phyloP scores from a whole-genome alignment of 1,140 invertebrate species.

The Mercenaria mercenaria region DNA sequence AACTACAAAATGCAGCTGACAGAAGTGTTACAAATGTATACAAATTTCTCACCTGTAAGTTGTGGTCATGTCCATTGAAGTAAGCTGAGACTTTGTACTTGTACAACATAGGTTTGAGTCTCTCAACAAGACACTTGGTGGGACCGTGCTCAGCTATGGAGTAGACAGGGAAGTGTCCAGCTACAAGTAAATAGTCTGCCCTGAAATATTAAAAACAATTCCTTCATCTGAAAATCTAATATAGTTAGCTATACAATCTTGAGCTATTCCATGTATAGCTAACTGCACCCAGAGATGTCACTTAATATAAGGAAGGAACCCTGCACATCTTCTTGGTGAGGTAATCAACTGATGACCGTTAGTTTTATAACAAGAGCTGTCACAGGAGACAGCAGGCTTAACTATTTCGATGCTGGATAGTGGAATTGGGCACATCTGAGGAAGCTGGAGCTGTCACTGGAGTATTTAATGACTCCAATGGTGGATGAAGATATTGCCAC shows the following conservation, averaged over 20 bases:
- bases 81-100: slow-evolving; percentile 87
- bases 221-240: not conserved
- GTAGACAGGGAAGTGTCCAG: slow-evolving; percentile 88
- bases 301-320: not conserved
- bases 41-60: slow-evolving; percentile 85
- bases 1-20: too few species aligned
- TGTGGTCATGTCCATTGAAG: slow-evolving; percentile 87
- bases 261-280: not conserved
- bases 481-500: too few species aligned
- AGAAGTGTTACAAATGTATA: too few species aligned
- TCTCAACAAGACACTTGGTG: slow-evolving; percentile 85
- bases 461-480: too few species aligned
- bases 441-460: too few species aligned
- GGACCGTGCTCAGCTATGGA: slow-evolving; percentile 87
- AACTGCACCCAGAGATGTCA: not conserved
- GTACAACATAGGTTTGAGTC: slow-evolving; percentile 85
- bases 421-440: too few species aligned
- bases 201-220: slow-evolving; percentile 79
- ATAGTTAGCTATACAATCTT: not conserved
- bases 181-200: slow-evolving; percentile 87
- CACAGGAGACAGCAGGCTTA: too few species aligned
- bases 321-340: not conserved
- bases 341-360: too few species aligned
- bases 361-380: too few species aligned
- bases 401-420: too few species aligned